A percentile compares a stretch with the other conserved stretches of the same genome.
Evolutionary conservation across 2,888 invertebrate genomes (phyloP).

Genomic region (Xanthorhoe designata): DNA sequence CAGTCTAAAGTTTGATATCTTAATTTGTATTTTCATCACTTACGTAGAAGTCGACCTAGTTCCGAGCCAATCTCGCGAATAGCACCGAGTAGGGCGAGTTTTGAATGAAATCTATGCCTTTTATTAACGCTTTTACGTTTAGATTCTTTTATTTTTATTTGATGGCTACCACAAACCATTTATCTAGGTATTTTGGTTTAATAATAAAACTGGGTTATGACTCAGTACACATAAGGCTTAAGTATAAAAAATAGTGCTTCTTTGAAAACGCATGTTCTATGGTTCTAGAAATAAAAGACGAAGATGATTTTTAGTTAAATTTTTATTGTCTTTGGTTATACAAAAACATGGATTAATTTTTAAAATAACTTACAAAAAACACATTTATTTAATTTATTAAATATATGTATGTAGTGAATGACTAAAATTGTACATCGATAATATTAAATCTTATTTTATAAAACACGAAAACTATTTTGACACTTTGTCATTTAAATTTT

Average conservation of each 20-base stretch:
- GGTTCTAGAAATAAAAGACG: conserved; percentile 54
- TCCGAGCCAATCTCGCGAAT: conserved; percentile 35
- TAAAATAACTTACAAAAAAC: conserved; percentile 85
- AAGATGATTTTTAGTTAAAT: conserved; percentile 75
- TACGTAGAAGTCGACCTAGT: conserved; percentile 28
- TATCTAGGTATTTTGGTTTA: too few species aligned
- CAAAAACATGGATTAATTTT: conserved; percentile 85
- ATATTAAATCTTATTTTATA: conserved; percentile 61
- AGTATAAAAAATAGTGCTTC: too few species aligned
- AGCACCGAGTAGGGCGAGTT: conserved; percentile 24
- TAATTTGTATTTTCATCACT: conserved; percentile 15
- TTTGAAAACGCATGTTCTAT: too few species aligned
- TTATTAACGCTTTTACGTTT: background rate
- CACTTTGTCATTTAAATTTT: conserved; percentile 39
- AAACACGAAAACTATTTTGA: conserved; percentile 46
- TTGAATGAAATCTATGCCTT: background rate
- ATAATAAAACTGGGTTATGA: too few species aligned
- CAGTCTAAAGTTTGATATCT: background rate
- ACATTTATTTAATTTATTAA: conserved; percentile 71
- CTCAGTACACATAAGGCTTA: too few species aligned
- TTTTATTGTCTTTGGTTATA: conserved; percentile 86
- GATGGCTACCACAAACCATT: too few species aligned
- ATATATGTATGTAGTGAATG: conserved; percentile 77
- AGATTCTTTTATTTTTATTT: too few species aligned
- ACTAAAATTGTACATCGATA: conserved; percentile 82